Evolutionary conservation across 2,113 vertebrate species (phyloP), one percentile per base, ranked within the genome.

Genomic region (Syngnathus typhle): DNA sequence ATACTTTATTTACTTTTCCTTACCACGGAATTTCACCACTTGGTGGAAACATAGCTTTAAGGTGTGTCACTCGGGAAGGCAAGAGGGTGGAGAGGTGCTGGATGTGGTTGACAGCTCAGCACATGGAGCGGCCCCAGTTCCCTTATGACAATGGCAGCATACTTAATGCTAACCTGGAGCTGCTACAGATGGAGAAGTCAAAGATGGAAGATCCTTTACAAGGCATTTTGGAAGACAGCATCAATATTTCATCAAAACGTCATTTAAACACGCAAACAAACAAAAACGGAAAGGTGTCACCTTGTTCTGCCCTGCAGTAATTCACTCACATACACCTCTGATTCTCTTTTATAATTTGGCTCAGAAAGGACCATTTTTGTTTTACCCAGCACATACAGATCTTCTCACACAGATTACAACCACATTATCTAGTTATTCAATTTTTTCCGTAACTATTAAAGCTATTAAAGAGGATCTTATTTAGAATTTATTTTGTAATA

Each of bases 241-340:
- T 91, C 85, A 90, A 90, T 89, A 88, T 89, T 90, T 87, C 79
- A 90, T 89, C 89, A 89, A 87, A 87, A 86, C 82, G 75, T 73
- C 87, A 67, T 88, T 90, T 90, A 91, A 84, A 80, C 81, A 70
- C 74, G 77, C 89, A 90, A 88, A 88, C 87, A 89, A 88, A 88
- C 80, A 87, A 71, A 85, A 89, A 84, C 85, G 82, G 77, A 85
- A 79, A 77, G 68, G 70, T 82, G 82, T 88, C 70, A 71, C 77
- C 81, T 82, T 82, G 73, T 85, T 86, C 82, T 75, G 64, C 84
- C 85, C 84, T 67, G 73, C 79, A 85, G 78, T 82, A 77, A 80
- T 73, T 84, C 77, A 71, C 73, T 72, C 76, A 63, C 64, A 64
- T 67, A 72, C 75, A 69, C 69, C 70, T 59, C 68, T 82, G 75